phyloP scores from a whole-genome alignment of 2,888 invertebrate genomes.

The Pristionchus exspectatus region DNA sequence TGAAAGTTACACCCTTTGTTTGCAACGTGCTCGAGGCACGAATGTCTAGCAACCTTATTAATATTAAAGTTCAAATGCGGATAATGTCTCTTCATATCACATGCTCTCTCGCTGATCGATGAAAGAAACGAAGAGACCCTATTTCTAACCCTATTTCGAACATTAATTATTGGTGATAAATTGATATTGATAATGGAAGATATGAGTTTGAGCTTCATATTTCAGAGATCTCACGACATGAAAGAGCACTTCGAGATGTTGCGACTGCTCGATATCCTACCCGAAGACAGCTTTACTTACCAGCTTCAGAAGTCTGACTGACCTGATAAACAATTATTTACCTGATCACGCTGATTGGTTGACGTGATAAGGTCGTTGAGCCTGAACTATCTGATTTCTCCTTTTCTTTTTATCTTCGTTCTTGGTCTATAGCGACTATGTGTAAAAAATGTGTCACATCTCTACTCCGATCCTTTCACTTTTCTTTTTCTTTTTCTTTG shows the following conservation, averaged over 20 bases:
- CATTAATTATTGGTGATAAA: no score
- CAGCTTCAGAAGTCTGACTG: neutral
- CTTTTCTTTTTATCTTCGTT: neutral
- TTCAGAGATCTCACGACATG: neutral
- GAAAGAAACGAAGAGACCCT: no score
- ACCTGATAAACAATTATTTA: neutral
- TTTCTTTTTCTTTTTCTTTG: neutral
- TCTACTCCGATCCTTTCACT: neutral
- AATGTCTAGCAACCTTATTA: no score
- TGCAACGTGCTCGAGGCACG: no score
- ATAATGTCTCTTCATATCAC: no score
- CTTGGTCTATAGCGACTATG: neutral
- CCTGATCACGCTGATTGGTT: neutral
- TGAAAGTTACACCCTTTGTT: no score
- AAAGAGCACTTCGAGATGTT: constrained; percentile 43
- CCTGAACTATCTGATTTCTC: neutral
- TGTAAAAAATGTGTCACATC: neutral
- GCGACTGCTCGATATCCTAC: neutral
- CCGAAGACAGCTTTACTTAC: constrained; percentile 19
- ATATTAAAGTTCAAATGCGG: no score
- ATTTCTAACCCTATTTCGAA: no score
- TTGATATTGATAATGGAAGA: no score
- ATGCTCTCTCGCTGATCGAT: no score
- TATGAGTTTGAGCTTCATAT: neutral
- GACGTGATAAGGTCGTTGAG: neutral